Conservation (phyloP, 2,113 vertebrate species). For the Hemicordylus capensis region DNA sequence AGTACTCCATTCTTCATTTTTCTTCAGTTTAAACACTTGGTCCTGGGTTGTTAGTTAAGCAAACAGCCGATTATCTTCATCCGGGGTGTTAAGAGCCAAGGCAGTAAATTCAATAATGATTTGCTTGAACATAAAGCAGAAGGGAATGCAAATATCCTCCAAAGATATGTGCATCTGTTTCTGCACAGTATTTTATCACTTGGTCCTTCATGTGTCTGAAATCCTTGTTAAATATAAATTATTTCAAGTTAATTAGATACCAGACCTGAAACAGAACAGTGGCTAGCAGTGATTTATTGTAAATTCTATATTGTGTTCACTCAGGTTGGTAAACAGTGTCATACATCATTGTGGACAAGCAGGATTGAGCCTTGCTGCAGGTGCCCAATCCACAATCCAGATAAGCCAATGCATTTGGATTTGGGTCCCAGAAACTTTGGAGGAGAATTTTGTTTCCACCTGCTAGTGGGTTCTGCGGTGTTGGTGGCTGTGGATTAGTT, state of each 20-base stretch:
- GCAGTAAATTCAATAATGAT: conserved; percentile 26
- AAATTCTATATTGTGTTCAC: background rate
- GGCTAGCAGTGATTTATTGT: background rate
- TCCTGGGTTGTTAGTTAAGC: conserved; percentile 16
- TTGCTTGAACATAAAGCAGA: background rate
- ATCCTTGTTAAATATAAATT: conserved; percentile 14
- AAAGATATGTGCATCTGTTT: background rate
- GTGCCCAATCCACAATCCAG: background rate
- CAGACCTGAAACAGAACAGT: background rate
- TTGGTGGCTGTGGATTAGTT: background rate
- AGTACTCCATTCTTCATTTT: conserved; percentile 19
- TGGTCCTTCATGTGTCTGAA: background rate
- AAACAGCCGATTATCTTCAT: conserved; percentile 19
- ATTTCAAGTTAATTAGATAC: conserved; percentile 24
- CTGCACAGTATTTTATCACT: background rate
- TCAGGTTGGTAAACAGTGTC: background rate
- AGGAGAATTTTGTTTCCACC: background rate
- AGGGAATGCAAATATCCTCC: background rate
- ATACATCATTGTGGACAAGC: background rate
- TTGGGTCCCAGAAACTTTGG: background rate
- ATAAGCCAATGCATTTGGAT: background rate
- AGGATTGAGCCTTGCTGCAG: background rate
- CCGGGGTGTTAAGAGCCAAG: conserved; percentile 3
- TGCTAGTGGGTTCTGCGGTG: background rate
- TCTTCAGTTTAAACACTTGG: conserved; percentile 11